Conservation (phyloP, 2,797 vertebrate genomes). For the Zenarchopterus dispar region DNA sequence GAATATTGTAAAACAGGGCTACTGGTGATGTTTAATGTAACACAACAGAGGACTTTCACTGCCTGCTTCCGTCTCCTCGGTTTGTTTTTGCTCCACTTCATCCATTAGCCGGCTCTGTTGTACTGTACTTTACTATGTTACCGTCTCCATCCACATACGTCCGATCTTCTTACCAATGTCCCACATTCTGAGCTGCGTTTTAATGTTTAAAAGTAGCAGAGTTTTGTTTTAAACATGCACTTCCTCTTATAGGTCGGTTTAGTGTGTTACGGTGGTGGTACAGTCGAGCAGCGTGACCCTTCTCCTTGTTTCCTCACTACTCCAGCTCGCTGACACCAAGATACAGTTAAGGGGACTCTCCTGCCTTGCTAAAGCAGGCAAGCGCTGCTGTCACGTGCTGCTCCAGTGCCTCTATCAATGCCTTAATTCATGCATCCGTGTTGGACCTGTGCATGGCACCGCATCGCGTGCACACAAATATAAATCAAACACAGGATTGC, state of each 20-base stretch:
- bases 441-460: conserved; percentile 48
- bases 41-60: conserved; percentile 58
- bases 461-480: conserved; percentile 44
- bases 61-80: conserved; percentile 56
- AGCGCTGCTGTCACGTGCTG: conserved; percentile 72
- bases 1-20: conserved; percentile 71
- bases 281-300: conserved; percentile 45
- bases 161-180: conserved; percentile 27
- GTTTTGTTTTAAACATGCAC: conserved; percentile 37
- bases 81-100: conserved; percentile 46
- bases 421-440: conserved; percentile 78
- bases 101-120: conserved; percentile 38
- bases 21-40: conserved; percentile 61
- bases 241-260: conserved; percentile 28
- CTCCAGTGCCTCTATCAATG: conserved; percentile 80
- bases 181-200: conserved; percentile 39
- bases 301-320: conserved; percentile 25
- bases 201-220: conserved; percentile 56
- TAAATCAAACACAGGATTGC: conserved; percentile 9
- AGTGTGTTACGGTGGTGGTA: conserved; percentile 22
- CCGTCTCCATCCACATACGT: conserved; percentile 25
- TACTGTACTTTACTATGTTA: conserved; percentile 15
- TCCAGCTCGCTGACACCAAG: conserved; percentile 53
- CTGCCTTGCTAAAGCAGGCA: conserved; percentile 50
- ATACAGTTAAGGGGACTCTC: conserved; percentile 55